phyloP scores from a whole-genome alignment of 2,113 vertebrate genomes.

The Halichoeres trimaculatus region DNA sequence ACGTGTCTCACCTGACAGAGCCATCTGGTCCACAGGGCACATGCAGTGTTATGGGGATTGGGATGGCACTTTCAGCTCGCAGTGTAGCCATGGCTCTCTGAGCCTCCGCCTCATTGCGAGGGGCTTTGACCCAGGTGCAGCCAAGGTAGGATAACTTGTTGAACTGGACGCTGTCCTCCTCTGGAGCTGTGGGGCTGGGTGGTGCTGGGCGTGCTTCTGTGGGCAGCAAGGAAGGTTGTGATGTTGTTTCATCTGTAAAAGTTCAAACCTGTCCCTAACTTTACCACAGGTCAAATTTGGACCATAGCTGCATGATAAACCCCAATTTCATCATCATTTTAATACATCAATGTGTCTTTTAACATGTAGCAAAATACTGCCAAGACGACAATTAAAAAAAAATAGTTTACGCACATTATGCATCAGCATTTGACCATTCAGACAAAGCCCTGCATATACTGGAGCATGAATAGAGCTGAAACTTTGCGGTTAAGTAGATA shows the following conservation, averaged over 20 bases:
- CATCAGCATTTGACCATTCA: too few relatives aligned
- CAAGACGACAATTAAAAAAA: too few relatives aligned
- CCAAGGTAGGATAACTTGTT: constrained; percentile 96
- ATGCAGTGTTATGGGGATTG: constrained; percentile 91
- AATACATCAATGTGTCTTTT: too few relatives aligned
- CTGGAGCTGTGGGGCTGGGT: constrained; percentile 68
- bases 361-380: too few relatives aligned
- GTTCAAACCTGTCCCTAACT: too few relatives aligned
- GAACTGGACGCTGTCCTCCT: constrained; percentile 97
- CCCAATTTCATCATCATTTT: too few relatives aligned
- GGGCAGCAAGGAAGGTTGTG: background rate
- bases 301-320: too few relatives aligned
- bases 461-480: too few relatives aligned
- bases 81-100: constrained; percentile 91
- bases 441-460: too few relatives aligned
- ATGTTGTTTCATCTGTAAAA: background rate
- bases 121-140: constrained; percentile 93
- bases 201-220: constrained; percentile 53
- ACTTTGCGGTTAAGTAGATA: too few relatives aligned
- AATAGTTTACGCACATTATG: too few relatives aligned
- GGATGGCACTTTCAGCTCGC: constrained; percentile 86
- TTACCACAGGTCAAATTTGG: too few relatives aligned
- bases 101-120: constrained; percentile 92
- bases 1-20: constrained; percentile 89
- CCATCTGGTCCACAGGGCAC: constrained; percentile 94